These are phyloP conservation scores for Epistrophe grossulariae DNA, from an alignment of 2,888 invertebrate genomes.

Conservation along the genomic window DNA sequence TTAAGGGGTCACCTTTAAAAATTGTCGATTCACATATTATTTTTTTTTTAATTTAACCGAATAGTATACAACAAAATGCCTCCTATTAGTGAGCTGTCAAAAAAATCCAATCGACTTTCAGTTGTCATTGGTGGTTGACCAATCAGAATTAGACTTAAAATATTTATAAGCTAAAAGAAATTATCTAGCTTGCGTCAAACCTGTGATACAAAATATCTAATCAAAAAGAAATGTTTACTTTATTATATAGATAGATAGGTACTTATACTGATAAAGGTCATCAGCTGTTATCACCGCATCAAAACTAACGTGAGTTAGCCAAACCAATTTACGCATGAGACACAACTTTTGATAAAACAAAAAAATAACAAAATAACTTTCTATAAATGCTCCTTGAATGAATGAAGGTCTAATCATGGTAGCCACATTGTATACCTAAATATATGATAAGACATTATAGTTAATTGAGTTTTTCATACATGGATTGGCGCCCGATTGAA, in stretches of 20 bases:
- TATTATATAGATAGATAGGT: background rate
- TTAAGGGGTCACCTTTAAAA: no score
- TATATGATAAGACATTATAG: background rate
- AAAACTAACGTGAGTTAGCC: background rate
- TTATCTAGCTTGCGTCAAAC: background rate
- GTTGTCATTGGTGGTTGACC: background rate
- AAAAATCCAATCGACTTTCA: slow-evolving; percentile 2
- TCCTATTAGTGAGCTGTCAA: background rate
- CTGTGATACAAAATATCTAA: background rate
- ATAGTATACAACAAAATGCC: background rate
- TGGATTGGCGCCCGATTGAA: slow-evolving; percentile 37
- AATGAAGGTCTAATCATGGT: background rate
- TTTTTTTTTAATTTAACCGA: no score
- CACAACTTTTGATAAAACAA: background rate
- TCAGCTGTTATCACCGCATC: background rate
- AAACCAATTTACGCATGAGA: background rate
- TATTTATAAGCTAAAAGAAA: background rate
- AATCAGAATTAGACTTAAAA: background rate
- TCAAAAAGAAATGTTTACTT: background rate
- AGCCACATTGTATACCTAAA: background rate
- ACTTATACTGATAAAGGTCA: background rate
- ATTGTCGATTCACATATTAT: no score
- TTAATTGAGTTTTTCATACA: slow-evolving; percentile 25
- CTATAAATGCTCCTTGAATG: background rate
- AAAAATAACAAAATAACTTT: background rate